Evolutionary conservation across 2,113 vertebrate species (phyloP).

Genomic region (Thunnus maccoyii): DNA sequence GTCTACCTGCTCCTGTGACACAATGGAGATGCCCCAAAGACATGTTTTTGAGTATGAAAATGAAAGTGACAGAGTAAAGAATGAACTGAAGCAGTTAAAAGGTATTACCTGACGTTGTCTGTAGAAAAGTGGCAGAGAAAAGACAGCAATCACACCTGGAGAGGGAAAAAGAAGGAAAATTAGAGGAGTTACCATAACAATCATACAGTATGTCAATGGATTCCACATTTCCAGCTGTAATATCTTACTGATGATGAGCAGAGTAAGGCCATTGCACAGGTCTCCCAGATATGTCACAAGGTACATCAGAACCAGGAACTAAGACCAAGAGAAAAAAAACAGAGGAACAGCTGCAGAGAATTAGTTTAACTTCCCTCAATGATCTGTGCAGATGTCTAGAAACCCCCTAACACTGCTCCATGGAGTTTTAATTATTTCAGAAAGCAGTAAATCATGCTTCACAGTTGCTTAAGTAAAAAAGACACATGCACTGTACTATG

Average conservation of each 20-base stretch:
- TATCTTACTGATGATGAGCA: conserved; percentile 90
- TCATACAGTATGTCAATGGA: neutral
- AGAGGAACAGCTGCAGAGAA: conserved; percentile 30
- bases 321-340: conserved; percentile 20
- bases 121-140: conserved; percentile 93
- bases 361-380: neutral
- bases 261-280: conserved; percentile 91
- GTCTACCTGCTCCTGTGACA: conserved; percentile 88
- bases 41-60: neutral
- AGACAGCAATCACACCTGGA: conserved; percentile 89
- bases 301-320: conserved; percentile 91
- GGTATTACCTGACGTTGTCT: conserved; percentile 88
- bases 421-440: neutral
- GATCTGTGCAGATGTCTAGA: neutral
- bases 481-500: neutral
- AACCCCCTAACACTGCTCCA: neutral
- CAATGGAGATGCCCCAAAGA: neutral
- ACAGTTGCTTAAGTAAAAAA: neutral
- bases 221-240: neutral
- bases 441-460: conserved; percentile 17
- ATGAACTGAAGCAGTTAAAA: neutral
- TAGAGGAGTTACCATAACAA: neutral
- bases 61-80: neutral
- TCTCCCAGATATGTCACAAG: conserved; percentile 91
- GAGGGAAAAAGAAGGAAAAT: neutral